Evolutionary conservation across 1,140 invertebrate genomes (phyloP), one percentile per base, ranked within the genome.

Genomic region (Apis laboriosa): DNA sequence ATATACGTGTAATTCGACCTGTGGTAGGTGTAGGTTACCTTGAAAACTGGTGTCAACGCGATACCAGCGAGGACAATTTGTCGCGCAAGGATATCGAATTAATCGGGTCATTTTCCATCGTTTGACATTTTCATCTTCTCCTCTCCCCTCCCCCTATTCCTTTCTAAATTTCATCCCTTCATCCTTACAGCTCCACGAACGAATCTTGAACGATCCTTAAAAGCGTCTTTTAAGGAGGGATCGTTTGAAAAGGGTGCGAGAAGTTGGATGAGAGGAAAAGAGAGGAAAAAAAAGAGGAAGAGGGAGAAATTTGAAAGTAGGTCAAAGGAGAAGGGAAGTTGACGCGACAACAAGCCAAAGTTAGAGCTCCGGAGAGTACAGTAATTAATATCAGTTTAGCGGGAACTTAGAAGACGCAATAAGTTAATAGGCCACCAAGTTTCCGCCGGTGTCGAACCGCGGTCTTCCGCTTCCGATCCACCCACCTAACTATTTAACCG

Each of bases 341-440:
- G 74, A 21, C 43, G n/a, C 24, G 78, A 70, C 51, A 67, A 76
- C 43, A 60, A 61, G 28, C 15, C 60, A 13, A 86, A 85, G 66
- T 80, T 70, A 53, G 77, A 86, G 74, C 74, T 15, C 73, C 77
- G 77, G 56, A 51, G 73, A 83, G 76, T 19, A 67, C 72, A 71
- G 75, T 88, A 89, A 89, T 89, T 89, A 89, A 89, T 89, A 89
- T 89, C 80, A 89, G 88, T 89, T 89, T 89, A 87, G 75, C 70
- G 24, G 70, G 55, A 89, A 89, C 83, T 89, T 87, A 74, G 76
- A 80, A 78, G 82, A 85, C 75, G 88, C 87, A 85, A 89, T 89
- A 89, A 89, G 87, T 89, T 89, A 89, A 89, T 89, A 89, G 89
- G 64, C 80, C 24, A 74, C 67, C 34, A 85, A 89, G 68, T 87